These are phyloP conservation scores for Pterobdella sp. DNA, from an alignment of 2,888 invertebrate genomes.

Conservation along the genomic window DNA sequence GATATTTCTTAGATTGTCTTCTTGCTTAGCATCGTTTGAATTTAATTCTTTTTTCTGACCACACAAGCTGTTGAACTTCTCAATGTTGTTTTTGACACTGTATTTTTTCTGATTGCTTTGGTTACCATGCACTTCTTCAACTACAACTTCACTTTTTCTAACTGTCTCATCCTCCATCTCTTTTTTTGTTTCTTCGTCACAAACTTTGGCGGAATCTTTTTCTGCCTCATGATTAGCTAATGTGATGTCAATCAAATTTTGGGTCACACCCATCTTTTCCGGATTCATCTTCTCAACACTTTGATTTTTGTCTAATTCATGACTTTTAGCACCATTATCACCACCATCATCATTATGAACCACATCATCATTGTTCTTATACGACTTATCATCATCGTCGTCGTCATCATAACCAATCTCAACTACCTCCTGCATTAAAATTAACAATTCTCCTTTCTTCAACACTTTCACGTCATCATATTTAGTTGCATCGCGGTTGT, in stretches of 20 bases:
- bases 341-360: not conserved
- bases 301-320: not conserved
- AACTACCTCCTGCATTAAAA: not conserved
- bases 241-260: no score
- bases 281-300: no score
- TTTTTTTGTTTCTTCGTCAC: no score
- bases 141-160: no score
- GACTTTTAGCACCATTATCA: not conserved
- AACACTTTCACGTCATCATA: not conserved
- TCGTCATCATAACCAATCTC: not conserved
- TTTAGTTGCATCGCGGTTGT: not conserved
- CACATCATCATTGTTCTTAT: not conserved
- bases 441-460: not conserved
- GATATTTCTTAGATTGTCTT: no score
- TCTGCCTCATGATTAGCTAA: no score
- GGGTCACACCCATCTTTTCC: no score
- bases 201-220: no score
- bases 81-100: not conserved
- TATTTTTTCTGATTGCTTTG: not conserved
- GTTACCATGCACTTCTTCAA: no score
- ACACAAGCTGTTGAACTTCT: not conserved
- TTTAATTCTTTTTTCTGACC: not conserved
- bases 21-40: no score
- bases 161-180: no score
- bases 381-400: not conserved